Base-by-base conservation (phyloP, 2,797 vertebrate genomes). In the Rhynchonycteris naso region DNA sequence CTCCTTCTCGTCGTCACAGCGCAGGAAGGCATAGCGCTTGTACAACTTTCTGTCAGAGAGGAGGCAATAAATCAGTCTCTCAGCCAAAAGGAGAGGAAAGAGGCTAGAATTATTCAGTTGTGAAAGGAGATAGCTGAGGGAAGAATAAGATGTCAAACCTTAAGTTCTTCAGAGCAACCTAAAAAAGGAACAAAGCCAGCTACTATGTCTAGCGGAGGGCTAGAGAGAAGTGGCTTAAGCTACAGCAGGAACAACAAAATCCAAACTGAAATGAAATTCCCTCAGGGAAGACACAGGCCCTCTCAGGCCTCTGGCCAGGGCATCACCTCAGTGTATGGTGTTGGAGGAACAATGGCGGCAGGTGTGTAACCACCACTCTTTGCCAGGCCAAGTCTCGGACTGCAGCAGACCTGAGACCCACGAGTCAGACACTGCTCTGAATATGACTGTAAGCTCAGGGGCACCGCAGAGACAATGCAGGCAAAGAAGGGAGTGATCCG, bases 1-100 rank as follows among this genome's bases (percentile, higher is more conserved):
- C 97, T 99, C 99, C 97, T 99, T 99, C 98, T 99, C 99, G 22
- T 99, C 99, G 35, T 99, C 99, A 26, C 99, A 99, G 97, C 99
- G 99, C 76, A 99, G 99, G 98, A 99, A 99, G 22, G 99, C 99
- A 0, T 99, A 99, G 43, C 99, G 99, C 97, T 99, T 99, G 98
- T 99, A 99, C 66, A 99, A 98, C 98, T 99, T 99, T 98, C 99
- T 99, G 97, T 91, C 90, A 97, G 90, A 95, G 88, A 98, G 95
- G 92, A 98, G 95, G 97, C 76, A 66, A 91, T 90, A 92, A 76
- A 85, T 98, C 91, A 98, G 54, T 90, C 52, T 66, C 61, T 47
- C 50, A 19, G 61, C 15, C 83, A 52, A 84, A 59, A 59, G 59
- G 35, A 81, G 59, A 79, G 30, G 26, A 56, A 75, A 76, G 43